Conservation (phyloP, 2,888 invertebrate species). For the Tenthredo notha region DNA sequence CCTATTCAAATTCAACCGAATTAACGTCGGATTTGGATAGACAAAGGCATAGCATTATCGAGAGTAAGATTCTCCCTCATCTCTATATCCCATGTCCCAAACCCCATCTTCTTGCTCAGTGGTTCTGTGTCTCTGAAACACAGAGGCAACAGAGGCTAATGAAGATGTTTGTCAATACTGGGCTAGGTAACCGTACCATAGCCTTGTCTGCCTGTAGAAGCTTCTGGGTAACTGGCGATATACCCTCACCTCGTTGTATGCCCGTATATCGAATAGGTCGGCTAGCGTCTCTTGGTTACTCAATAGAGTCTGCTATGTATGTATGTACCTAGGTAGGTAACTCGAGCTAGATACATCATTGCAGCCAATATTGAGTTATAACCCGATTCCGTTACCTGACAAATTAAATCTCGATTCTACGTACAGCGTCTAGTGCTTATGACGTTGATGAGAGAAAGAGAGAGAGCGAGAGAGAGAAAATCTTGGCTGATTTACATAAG, state of each 20-base stretch:
- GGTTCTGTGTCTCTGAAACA: constrained; percentile 59
- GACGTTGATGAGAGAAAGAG: not conserved
- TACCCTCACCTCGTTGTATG: not conserved
- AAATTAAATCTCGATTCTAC: constrained; percentile 42
- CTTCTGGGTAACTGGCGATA: constrained; percentile 29
- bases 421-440: constrained; percentile 13
- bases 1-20: not conserved
- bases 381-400: constrained; percentile 54
- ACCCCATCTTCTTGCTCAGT: not conserved
- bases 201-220: constrained; percentile 27
- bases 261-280: constrained; percentile 31
- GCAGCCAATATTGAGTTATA: constrained; percentile 69
- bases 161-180: constrained; percentile 75
- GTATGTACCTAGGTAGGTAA: constrained; percentile 43
- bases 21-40: not conserved
- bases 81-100: not conserved
- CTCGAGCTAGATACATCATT: constrained; percentile 61
- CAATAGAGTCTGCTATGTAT: constrained; percentile 59
- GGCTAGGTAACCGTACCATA: constrained; percentile 39
- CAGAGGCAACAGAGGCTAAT: constrained; percentile 69
- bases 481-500: not conserved
- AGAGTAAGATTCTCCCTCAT: not conserved
- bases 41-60: not conserved
- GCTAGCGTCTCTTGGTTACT: constrained; percentile 20
- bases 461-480: not conserved